A percentile compares a stretch with the other conserved stretches of the same genome.
Evolutionary conservation across 2,113 vertebrate species (phyloP).

Genomic region (Psettodes erumei): DNA sequence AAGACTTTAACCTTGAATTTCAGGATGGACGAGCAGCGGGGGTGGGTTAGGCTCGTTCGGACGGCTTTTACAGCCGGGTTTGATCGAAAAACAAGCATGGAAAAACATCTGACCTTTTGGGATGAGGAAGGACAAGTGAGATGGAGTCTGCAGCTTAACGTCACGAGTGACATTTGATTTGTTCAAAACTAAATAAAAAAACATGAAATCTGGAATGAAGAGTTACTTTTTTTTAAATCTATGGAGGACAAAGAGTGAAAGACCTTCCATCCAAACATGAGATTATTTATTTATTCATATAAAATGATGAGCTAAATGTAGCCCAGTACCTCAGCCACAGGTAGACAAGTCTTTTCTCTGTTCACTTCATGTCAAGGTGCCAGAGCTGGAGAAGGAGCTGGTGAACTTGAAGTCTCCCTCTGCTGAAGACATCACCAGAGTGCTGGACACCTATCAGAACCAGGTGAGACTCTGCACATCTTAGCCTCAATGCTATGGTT

Average conservation of each 20-base stretch:
- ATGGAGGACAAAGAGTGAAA: neutral
- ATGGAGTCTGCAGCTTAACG: neutral
- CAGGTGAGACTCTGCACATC: slow-evolving; percentile 81
- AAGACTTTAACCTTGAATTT: slow-evolving; percentile 38
- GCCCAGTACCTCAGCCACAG: neutral
- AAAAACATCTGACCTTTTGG: neutral
- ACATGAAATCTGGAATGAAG: neutral
- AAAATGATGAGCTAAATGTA: neutral
- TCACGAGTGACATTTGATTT: too few species aligned
- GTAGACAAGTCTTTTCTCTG: neutral
- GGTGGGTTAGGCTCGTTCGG: slow-evolving; percentile 13
- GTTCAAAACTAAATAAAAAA: too few species aligned
- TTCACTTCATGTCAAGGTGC: slow-evolving; percentile 71
- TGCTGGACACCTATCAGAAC: slow-evolving; percentile 88
- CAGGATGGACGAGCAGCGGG: neutral
- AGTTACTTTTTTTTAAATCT: neutral
- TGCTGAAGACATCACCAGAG: slow-evolving; percentile 81
- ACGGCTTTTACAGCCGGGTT: neutral
- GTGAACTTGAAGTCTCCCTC: slow-evolving; percentile 88
- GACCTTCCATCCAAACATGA: neutral
- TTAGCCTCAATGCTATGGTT: neutral
- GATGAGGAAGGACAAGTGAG: neutral
- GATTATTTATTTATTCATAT: neutral
- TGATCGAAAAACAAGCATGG: slow-evolving; percentile 7
- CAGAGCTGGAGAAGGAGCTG: slow-evolving; percentile 89